Base-by-base conservation (phyloP, 2,797 vertebrate species). In the Poecilia wingei region DNA sequence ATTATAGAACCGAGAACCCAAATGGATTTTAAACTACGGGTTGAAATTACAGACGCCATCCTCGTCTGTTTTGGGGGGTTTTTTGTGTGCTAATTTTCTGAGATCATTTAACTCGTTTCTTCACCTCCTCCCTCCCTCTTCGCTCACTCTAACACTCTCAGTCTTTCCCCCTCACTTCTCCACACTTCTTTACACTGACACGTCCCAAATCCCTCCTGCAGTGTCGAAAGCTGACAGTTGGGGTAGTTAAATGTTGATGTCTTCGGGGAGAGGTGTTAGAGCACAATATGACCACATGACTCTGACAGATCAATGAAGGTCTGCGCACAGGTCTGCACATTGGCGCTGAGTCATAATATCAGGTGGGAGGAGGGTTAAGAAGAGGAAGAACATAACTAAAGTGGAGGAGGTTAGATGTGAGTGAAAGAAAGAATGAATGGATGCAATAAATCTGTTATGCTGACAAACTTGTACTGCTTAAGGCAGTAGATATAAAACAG, bases 241-340 rank as follows among this genome's bases (percentile, higher is more conserved):
- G 14, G 57, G 66, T 41, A 69, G 59, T 14, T 86, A 82, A 79
- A 83, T 3, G 73, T 45, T 72, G 46, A 73, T 7, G 78, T 80
- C 85, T 85, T 87, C 18, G 28, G 85, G 74, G 84, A 72, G 10
- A 41, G 45, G 66, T 49, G 33, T 68, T 85, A 57, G 72, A 74
- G 79, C 33, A 69, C 81, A 82, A 82, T 81, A 82, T n/a, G 75
- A 89, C 75, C 86, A 66, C 83, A 90, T 86, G 81, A 18, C 73
- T 81, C 71, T 82, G 84, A 81, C 77, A 41, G 85, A 92, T 93
- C 90, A 84, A 90, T 88, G 78, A 76, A 85, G 72, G 68, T 69
- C 51, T 68, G 80, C 31, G 71, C n/a, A 46, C 59, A 68, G 64
- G 64, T 68, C 41, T 33, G 64, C 72, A 76, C 61, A 25, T 75